Evolutionary conservation across 2,888 invertebrate genomes (phyloP), one percentile per base, ranked within the genome.

Genomic region (Theodoxus fluviatilis): DNA sequence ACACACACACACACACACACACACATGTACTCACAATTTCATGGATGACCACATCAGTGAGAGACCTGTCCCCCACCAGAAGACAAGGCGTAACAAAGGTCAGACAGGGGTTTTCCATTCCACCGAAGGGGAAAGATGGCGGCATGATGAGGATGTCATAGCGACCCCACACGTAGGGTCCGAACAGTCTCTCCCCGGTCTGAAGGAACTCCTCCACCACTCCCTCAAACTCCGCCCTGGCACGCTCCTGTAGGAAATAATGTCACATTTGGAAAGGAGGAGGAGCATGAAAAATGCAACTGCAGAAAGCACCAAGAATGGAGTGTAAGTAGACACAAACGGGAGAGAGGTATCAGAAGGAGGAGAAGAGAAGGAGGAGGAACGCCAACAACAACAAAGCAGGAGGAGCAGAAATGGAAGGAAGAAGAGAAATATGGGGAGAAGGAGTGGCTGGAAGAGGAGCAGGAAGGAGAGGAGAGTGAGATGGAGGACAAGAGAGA

Each of bases 31-130:
- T 96, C 72, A 95, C 92, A 80, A 96, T 95, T 89, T 96, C 96
- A 87, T 96, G 96, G 2, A 94, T 94, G 77, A 96, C 92, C 0
- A 96, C 95, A 85, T 92, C 91, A 0, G 93, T 94, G 78, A 94
- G 89, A 33, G 95, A 95, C 73, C 93, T 91, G 86, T 96, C 96
- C 1, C 96, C 96, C 0, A 95, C 94, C n/a, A n/a, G n/a, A n/a
- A n/a, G n/a, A n/a, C n/a, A n/a, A 2, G 96, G 96, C 0, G 96
- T 95, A 2, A 95, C 92, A 87, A 96, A 96, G 0, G 95, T 96
- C 68, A 96, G 87, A 84, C 95, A 95, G 0, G 96, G 96, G 89
- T 96, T 96, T 88, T 96, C 96, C 96, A 96, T 96, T 25, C 96
- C 96, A 0, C 96, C 96, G 84, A 92, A 95, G 0, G 96, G 94